Conservation (phyloP, 2,797 vertebrate genomes). For the Manis pentadactyla region DNA sequence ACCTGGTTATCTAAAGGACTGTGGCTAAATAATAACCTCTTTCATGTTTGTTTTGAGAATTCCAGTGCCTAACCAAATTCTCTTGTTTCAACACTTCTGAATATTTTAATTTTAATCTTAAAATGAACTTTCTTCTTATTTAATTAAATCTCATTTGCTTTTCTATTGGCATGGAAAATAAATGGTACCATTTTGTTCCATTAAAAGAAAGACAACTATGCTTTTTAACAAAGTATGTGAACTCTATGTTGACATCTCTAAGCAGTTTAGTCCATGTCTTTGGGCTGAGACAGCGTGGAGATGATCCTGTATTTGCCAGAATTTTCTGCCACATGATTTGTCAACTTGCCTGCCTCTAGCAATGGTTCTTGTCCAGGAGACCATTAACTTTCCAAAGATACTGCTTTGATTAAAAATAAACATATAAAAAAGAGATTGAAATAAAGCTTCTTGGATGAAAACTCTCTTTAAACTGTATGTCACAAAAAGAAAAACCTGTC, state of each 20-base stretch:
- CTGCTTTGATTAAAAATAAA: background rate
- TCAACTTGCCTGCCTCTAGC: background rate
- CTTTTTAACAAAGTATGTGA: background rate
- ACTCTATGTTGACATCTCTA: background rate
- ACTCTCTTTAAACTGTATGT: background rate
- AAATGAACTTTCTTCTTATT: slow-evolving; percentile 21
- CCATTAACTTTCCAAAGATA: background rate
- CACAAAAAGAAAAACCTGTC: background rate
- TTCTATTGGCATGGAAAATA: background rate
- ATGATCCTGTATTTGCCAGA: background rate
- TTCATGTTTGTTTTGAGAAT: background rate
- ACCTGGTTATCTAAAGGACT: background rate
- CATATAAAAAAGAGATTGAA: background rate
- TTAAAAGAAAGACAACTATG: background rate
- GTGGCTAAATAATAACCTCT: background rate
- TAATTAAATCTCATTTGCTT: background rate
- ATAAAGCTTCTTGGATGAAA: background rate
- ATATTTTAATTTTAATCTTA: background rate
- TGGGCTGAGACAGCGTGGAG: background rate
- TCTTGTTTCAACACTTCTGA: background rate
- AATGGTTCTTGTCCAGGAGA: background rate
- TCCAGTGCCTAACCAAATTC: background rate
- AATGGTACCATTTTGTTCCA: background rate
- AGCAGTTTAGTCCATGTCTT: background rate
- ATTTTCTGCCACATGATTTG: background rate